Conservation (phyloP, 2,797 vertebrate species). For the Crocodylus rhombifer region DNA sequence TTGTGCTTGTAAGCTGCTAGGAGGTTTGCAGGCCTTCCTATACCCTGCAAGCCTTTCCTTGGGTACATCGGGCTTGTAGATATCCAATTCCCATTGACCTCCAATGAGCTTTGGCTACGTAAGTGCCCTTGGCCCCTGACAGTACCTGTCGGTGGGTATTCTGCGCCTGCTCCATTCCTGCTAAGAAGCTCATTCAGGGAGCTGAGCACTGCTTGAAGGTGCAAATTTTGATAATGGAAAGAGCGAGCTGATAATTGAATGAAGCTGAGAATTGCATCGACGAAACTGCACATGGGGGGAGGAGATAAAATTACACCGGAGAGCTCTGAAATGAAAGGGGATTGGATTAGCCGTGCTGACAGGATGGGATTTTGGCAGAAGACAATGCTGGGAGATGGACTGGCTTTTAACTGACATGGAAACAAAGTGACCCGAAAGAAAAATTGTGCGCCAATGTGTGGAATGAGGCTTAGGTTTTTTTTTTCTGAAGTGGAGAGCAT, state of each 20-base stretch:
- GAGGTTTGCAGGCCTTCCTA: background rate
- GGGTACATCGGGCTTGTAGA: background rate
- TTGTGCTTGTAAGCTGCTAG: background rate
- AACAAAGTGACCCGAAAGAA: background rate
- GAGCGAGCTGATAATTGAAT: background rate
- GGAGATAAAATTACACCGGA: slow-evolving; percentile 19
- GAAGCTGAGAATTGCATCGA: slow-evolving; percentile 15
- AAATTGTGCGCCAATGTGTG: rapidly evolving
- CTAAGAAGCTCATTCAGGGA: background rate
- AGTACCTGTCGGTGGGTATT: background rate
- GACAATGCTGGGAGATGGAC: background rate
- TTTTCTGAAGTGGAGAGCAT: background rate
- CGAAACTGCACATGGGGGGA: slow-evolving; percentile 5
- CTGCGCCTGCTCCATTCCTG: background rate
- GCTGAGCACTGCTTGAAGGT: background rate
- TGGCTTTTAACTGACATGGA: background rate
- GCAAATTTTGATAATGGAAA: slow-evolving; percentile 3
- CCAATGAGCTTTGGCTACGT: background rate
- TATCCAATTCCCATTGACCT: background rate
- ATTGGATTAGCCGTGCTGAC: background rate
- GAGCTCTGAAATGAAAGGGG: background rate
- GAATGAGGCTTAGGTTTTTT: background rate
- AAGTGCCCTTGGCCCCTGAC: background rate
- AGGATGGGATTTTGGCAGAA: background rate
- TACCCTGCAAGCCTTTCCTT: too few species aligned